Base-by-base conservation (phyloP, 2,888 invertebrate species). In the Brenthis daphne region DNA sequence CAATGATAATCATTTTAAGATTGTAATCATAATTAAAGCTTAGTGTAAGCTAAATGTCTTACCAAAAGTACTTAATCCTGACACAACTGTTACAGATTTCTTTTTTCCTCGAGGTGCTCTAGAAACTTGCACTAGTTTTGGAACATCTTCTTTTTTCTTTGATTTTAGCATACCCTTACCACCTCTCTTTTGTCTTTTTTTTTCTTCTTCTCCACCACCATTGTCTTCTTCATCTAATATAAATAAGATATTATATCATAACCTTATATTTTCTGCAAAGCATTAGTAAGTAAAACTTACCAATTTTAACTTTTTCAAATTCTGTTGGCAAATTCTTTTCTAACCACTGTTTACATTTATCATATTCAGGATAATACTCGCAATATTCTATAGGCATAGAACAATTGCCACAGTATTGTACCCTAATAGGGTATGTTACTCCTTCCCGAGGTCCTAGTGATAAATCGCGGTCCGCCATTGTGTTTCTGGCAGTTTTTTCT, bases 321-420 rank as follows among this genome's bases (percentile, higher is more conserved):
- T 98, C 97, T 57, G 96, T 96, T 0, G 99, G 99, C 75, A 99
- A 92, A 93, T 99, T 96, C 81, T 97, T 96, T 88, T 99, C 98
- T 74, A 99, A 90, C 99, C 99, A 99, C 76, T 96, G 96, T 86
- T 98, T 98, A 86, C 99, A 99, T 90, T 98, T 98, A 75, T 99
- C 99, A 85, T 98, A 98, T 87, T 98, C 98, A 12, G 99, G 99
- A 89, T 99, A 98, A 88, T 97, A 99, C 93, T 99, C 99, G 88
- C 99, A 99, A 86, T 99, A 99, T 97, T 98, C 98, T 83, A 98
- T 96, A n/a, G 98, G 98, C 95, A 98, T 96, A 72, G 96, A 95
- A 92, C 98, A 98, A 87, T 98, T 98, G 57, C 98, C 98, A 88
- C 98, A 99, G 88, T 99, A 99, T 76, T 95, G 93, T 72, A 99